Percentiles rank a stretch among this genome's conserved stretches.
Evolutionary conservation across 2,888 invertebrate species (phyloP).

Genomic region (Terebella lapidaria): DNA sequence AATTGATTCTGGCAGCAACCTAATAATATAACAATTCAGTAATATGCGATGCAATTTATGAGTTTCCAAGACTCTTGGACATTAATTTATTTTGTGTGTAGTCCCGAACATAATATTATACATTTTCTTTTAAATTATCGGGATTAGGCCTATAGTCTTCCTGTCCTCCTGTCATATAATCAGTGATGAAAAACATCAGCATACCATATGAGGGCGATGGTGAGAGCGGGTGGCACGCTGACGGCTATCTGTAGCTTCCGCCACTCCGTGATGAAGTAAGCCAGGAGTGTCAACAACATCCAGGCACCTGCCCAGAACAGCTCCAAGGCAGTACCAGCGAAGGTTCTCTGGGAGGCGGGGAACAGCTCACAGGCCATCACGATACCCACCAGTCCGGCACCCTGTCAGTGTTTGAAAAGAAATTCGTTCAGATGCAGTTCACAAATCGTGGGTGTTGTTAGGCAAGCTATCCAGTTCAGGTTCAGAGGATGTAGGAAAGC

Average conservation of each 20-base stretch:
- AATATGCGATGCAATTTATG: too few species aligned
- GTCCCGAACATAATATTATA: too few species aligned
- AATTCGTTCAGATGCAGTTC: background rate
- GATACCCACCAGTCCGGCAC: conserved; percentile 22
- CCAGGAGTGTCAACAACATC: conserved; percentile 20
- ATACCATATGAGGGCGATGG: conserved; percentile 21
- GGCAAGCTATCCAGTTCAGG: too few species aligned
- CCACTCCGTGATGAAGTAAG: conserved; percentile 25
- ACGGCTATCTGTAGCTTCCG: conserved; percentile 20
- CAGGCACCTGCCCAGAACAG: conserved; percentile 22
- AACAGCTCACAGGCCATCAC: conserved; percentile 27
- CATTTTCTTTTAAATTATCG: too few species aligned
- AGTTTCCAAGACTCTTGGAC: too few species aligned
- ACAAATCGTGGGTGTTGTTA: background rate
- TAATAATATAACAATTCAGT: too few species aligned
- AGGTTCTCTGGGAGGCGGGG: conserved; percentile 22
- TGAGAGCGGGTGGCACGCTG: conserved; percentile 15
- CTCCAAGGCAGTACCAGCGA: conserved; percentile 21
- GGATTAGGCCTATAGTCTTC: too few species aligned
- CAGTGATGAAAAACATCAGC: background rate
- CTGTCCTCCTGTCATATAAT: too few species aligned
- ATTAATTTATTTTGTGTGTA: too few species aligned
- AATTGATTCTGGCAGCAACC: conserved; percentile 20
- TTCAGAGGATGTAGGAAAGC: too few species aligned
- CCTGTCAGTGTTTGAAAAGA: conserved; percentile 14